phyloP scores from a whole-genome alignment of 64 coral and sea anemone species.

The Cladopsammia gracilis region DNA sequence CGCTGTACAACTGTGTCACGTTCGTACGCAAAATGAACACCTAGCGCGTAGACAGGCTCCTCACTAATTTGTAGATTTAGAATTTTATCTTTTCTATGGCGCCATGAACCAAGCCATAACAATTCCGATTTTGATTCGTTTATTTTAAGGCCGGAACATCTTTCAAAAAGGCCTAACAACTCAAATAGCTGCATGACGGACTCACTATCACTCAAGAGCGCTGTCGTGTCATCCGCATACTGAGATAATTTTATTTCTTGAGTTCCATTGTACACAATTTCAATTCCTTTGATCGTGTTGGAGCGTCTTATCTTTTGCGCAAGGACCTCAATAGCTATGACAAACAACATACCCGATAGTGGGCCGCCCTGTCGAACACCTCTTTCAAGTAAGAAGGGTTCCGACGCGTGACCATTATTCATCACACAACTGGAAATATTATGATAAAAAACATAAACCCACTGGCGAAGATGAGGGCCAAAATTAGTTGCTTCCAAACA shows the following conservation, averaged over 20 bases:
- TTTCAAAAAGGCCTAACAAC: constrained; percentile 16
- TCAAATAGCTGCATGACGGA: constrained; percentile 27
- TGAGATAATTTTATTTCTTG: constrained; percentile 23
- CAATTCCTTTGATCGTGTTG: constrained; percentile 28
- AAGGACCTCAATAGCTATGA: constrained; percentile 30
- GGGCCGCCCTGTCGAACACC: constrained; percentile 38
- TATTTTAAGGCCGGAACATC: constrained; percentile 11
- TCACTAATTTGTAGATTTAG: constrained; percentile 17
- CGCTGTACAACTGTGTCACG: background rate
- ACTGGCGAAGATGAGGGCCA: constrained; percentile 23
- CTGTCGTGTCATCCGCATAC: constrained; percentile 22
- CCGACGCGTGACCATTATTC: constrained; percentile 20
- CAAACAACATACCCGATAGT: constrained; percentile 45
- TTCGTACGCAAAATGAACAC: constrained; percentile 23
- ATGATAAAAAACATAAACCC: constrained; percentile 35
- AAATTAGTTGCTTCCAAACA: constrained; percentile 21
- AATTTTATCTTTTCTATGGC: background rate
- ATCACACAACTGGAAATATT: constrained; percentile 42
- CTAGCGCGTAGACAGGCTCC: constrained; percentile 21
- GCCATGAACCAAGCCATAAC: constrained; percentile 10
- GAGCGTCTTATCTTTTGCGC: background rate
- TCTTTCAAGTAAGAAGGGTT: constrained; percentile 30
- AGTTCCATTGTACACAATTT: background rate
- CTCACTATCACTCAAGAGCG: background rate
- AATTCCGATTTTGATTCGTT: constrained; percentile 26